Evolutionary conservation across 2,797 vertebrate species (phyloP).

Genomic region (Monodelphis domestica): DNA sequence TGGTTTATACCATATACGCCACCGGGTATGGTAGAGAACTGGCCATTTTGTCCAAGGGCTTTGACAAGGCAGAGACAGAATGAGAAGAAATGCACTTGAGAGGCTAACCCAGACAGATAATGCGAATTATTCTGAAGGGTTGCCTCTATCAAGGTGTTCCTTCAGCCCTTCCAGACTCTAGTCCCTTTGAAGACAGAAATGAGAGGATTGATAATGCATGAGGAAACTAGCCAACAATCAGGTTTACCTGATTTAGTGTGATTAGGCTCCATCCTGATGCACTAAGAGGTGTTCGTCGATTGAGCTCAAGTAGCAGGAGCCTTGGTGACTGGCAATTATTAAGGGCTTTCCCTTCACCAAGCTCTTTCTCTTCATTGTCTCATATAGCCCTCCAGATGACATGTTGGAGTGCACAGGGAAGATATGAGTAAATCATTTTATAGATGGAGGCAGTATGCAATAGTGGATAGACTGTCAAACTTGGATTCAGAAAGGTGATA

Average conservation of each 20-base stretch:
- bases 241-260: slow-evolving; percentile 60
- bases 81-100: slow-evolving; percentile 44
- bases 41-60: slow-evolving; percentile 59
- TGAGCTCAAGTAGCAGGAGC: slow-evolving; percentile 43
- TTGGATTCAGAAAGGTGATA: not conserved
- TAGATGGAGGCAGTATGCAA: not conserved
- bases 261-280: slow-evolving; percentile 38
- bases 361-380: not conserved
- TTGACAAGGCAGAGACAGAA: slow-evolving; percentile 66
- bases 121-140: not conserved
- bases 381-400: not conserved
- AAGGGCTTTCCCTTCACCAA: not conserved
- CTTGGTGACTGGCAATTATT: not conserved
- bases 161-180: slow-evolving; percentile 17
- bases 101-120: slow-evolving; percentile 48
- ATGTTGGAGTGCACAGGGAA: not conserved
- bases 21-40: slow-evolving; percentile 30
- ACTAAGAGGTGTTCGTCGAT: slow-evolving; percentile 55
- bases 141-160: slow-evolving; percentile 28
- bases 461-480: not conserved
- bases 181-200: slow-evolving; percentile 74
- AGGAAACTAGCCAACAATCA: slow-evolving; percentile 63
- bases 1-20: slow-evolving; percentile 33
- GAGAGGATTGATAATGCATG: slow-evolving; percentile 59
- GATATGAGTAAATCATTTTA: not conserved